phyloP scores from a whole-genome alignment of 2,888 invertebrate species.

The Thymelicus lineola region DNA sequence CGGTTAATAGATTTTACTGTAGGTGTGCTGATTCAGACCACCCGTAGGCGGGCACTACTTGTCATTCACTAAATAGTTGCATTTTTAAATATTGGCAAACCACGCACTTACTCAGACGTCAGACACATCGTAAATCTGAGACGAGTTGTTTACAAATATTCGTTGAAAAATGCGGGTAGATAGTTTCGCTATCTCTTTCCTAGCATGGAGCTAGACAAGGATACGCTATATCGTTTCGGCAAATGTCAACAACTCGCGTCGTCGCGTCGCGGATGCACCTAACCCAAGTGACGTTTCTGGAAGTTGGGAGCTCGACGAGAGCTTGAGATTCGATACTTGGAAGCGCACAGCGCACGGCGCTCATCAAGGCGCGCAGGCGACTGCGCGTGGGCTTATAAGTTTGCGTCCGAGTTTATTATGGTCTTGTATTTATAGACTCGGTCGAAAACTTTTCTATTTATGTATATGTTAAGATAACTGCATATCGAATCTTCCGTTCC shows the following conservation, averaged over 20 bases:
- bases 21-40: slow-evolving; percentile 28
- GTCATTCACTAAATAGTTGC: slow-evolving; percentile 34
- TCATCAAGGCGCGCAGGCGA: slow-evolving; percentile 63
- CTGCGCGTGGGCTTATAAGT: slow-evolving; percentile 55
- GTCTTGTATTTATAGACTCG: slow-evolving; percentile 70
- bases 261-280: slow-evolving; percentile 23
- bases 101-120: slow-evolving; percentile 27
- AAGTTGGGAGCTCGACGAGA: background rate
- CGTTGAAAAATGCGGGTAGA: slow-evolving; percentile 35
- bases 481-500: slow-evolving; percentile 41
- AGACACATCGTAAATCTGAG: slow-evolving; percentile 11
- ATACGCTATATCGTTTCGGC: slow-evolving; percentile 26
- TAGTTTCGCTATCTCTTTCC: slow-evolving; percentile 38
- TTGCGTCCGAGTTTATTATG: slow-evolving; percentile 56
- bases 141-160: slow-evolving; percentile 14
- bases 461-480: slow-evolving; percentile 41
- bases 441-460: slow-evolving; percentile 48
- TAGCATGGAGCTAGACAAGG: slow-evolving; percentile 40
- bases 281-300: slow-evolving; percentile 20
- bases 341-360: slow-evolving; percentile 42
- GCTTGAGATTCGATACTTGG: slow-evolving; percentile 21
- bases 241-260: slow-evolving; percentile 3
- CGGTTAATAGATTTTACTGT: background rate
- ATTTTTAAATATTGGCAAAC: slow-evolving; percentile 39
- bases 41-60: slow-evolving; percentile 5